Conservation (phyloP, 2,888 invertebrate genomes). For the Danaus chrysippus region DNA sequence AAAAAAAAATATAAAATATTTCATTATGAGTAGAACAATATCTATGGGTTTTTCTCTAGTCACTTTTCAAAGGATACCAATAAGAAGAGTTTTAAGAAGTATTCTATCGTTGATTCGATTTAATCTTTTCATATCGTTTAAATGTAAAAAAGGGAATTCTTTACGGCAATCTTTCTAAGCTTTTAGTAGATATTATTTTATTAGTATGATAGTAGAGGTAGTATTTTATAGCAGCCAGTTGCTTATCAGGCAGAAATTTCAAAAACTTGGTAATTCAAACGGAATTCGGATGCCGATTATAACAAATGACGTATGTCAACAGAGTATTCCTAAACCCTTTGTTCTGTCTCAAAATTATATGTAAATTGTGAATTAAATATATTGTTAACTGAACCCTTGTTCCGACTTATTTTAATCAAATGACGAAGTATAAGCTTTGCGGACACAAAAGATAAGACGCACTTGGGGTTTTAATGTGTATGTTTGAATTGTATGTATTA, state of each 20-base stretch:
- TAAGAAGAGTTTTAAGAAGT: no score
- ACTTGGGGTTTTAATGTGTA: background rate
- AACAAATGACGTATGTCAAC: background rate
- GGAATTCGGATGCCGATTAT: background rate
- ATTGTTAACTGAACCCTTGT: slow-evolving; percentile 24
- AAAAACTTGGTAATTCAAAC: background rate
- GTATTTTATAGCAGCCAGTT: no score
- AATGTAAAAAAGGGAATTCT: no score
- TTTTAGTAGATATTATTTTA: no score
- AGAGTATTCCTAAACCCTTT: slow-evolving; percentile 10
- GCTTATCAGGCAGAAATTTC: background rate
- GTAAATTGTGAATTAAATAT: slow-evolving; percentile 19
- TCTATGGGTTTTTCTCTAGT: no score
- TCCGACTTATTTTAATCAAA: slow-evolving; percentile 15
- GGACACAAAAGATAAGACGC: background rate
- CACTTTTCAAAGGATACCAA: no score
- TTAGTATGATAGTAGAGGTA: no score
- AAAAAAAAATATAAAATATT: no score
- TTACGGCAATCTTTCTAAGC: no score
- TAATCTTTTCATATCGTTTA: no score
- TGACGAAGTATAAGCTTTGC: background rate
- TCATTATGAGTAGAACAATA: no score
- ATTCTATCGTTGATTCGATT: no score
- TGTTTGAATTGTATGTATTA: background rate
- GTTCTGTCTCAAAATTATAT: slow-evolving; percentile 19